These are phyloP conservation scores for Psittacula derbiana DNA, from an alignment of 2,797 vertebrate genomes.

Conservation along the genomic window DNA sequence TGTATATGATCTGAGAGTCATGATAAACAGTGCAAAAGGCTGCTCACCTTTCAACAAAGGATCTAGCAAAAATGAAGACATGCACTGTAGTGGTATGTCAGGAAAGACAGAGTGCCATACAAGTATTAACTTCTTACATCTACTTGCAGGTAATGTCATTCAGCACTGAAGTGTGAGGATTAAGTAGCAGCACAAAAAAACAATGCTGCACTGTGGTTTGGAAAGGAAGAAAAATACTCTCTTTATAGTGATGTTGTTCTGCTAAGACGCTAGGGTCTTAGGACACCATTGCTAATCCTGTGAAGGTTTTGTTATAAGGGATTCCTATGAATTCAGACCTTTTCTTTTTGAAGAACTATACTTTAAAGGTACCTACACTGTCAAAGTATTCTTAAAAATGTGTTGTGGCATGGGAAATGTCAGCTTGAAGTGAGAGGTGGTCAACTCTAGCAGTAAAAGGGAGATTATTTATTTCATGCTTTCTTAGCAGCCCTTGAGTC, in stretches of 20 bases:
- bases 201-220: not conserved
- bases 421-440: not conserved
- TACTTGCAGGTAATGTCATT: not conserved
- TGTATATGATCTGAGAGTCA: not conserved
- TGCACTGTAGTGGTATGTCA: no score
- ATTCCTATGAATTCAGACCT: not conserved
- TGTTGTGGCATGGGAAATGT: not conserved
- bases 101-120: not conserved
- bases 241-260: not conserved
- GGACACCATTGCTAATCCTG: not conserved
- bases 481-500: not conserved
- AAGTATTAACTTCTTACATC: not conserved
- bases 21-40: not conserved
- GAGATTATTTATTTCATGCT: not conserved
- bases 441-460: not conserved
- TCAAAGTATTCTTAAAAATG: not conserved
- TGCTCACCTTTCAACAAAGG: not conserved
- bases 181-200: not conserved
- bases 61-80: not conserved
- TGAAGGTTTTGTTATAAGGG: not conserved
- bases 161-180: not conserved
- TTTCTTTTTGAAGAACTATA: not conserved
- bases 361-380: not conserved
- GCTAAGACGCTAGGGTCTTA: not conserved
- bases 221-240: not conserved